Conservation (phyloP, 2,113 vertebrate species). For the Sminthopsis crassicaudata region DNA sequence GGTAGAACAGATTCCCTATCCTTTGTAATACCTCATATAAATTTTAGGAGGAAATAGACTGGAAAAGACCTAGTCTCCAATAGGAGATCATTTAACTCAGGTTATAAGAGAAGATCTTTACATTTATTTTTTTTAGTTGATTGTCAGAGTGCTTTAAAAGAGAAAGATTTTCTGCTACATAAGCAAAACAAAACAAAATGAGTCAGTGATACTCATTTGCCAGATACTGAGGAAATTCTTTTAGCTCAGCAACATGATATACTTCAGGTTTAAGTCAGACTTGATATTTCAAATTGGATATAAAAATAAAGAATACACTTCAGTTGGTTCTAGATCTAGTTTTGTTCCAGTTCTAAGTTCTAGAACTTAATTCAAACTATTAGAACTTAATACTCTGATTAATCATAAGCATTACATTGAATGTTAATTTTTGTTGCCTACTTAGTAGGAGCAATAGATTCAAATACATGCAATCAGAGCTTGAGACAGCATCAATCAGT, state of each 20-base stretch:
- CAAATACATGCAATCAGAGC: neutral
- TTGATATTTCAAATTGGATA: neutral
- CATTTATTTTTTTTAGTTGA: too few species aligned
- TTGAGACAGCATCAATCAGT: too few species aligned
- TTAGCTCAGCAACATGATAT: neutral
- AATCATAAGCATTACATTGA: neutral
- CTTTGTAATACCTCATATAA: neutral
- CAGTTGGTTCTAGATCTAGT: neutral
- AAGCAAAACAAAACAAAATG: neutral
- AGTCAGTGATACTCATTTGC: neutral
- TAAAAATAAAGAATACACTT: neutral
- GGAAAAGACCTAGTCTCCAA: too few species aligned
- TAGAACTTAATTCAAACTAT: neutral
- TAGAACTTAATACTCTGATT: neutral
- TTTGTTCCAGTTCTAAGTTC: too few species aligned
- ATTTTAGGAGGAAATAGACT: neutral
- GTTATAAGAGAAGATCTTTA: too few species aligned
- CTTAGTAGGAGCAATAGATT: neutral
- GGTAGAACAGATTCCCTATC: neutral
- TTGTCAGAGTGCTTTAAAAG: neutral
- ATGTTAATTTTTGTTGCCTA: neutral
- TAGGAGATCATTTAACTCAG: too few species aligned
- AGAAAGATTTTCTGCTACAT: neutral
- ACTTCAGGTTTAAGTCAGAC: neutral
- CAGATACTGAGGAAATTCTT: neutral